A percentile compares a stretch with the other conserved stretches of the same genome.
Conservation (phyloP, 2,113 vertebrate species). For the Egretta garzetta region DNA sequence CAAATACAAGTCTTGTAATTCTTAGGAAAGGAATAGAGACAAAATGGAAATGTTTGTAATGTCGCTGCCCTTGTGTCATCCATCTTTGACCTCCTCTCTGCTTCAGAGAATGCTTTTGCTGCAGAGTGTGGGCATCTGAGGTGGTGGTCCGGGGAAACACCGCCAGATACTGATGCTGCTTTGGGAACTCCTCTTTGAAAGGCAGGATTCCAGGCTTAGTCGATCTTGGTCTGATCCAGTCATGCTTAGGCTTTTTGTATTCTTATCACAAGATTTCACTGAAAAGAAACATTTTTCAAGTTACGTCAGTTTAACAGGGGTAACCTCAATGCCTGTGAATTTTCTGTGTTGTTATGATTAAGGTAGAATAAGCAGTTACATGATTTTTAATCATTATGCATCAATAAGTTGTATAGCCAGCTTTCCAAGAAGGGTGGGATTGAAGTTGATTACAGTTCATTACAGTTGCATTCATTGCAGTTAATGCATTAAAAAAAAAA, state of each 20-base stretch:
- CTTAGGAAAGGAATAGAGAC: not conserved
- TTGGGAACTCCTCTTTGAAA: not conserved
- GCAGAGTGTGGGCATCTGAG: not conserved
- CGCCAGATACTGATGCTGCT: not conserved
- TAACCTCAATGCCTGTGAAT: not conserved
- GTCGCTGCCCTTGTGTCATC: not conserved
- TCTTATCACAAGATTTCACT: not conserved
- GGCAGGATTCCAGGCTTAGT: not conserved
- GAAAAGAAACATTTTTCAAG: not conserved
- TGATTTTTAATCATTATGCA: not conserved
- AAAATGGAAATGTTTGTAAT: not conserved
- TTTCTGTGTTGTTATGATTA: not conserved
- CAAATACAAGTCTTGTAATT: not conserved
- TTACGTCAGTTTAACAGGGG: not conserved
- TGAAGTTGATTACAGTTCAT: not conserved
- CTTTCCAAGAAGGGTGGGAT: not conserved
- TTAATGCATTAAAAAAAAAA: not conserved
- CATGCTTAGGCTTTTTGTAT: not conserved
- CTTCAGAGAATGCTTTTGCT: not conserved
- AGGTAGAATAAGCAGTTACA: not conserved
- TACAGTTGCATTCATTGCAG: not conserved
- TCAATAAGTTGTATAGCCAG: not conserved
- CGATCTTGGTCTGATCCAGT: not conserved
- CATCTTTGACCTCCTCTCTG: not conserved
- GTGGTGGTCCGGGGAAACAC: not conserved